Evolutionary conservation across 2,888 invertebrate species (phyloP), one percentile per base, ranked within the genome.

Genomic region (Petrophora chlorosata): DNA sequence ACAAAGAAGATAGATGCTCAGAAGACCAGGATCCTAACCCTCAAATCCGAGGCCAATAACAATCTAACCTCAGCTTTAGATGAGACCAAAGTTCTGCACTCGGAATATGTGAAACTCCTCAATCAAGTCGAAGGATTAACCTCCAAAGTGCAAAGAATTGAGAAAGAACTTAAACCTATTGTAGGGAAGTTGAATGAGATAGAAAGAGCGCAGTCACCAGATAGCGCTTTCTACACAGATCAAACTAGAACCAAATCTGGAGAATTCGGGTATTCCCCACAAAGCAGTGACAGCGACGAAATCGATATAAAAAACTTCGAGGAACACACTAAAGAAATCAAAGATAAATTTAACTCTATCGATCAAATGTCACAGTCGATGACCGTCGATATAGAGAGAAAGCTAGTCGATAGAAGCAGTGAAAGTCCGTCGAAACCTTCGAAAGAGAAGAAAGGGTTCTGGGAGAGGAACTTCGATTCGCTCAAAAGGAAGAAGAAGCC

Each of bases 11-110:
- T 95, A 3, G 94, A 95, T 49, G 86, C 92, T 5, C 91, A 94
- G 68, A 93, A 93, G 72, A 83, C 87, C 4, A 91, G 94, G 63
- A 90, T 95, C 57, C 87, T 92, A 40, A 93, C 93, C 19, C 81
- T 95, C 3, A 93, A 94, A 67, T 91, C 92, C 3, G 94, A 95
- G 76, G 92, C 93, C 4, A 90, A 90, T 40, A 92, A 92, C 64
- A 92, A 94, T 53, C 82, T 93, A 35, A 93, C 91, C 32, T 93
- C 94, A 15, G 95, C 95, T 0, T 90, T 92, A 34, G 92, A 92
- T 65, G 95, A 95, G 73, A 94, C 94, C 3, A 94, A 93, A 77
- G 87, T 92, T 26, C 79, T 95, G 2, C 94, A 95, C 70, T 91
- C 93, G n/a, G 93, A 94, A 48, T 90, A 90, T 41, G 87, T 89